Evolutionary conservation across 2,888 invertebrate genomes (phyloP).

Genomic region (Schizaphis graminum): DNA sequence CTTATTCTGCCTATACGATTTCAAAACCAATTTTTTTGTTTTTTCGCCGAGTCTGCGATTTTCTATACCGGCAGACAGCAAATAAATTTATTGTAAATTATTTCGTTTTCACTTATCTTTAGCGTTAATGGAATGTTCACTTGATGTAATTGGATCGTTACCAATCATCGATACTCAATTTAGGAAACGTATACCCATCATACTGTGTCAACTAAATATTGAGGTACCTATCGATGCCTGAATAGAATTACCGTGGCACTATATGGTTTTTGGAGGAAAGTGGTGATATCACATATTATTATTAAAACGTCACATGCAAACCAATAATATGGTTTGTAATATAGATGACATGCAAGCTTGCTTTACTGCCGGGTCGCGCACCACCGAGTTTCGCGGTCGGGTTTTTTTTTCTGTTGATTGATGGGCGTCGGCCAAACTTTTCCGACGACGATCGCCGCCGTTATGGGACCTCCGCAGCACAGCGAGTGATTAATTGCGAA

Average conservation of each 20-base stretch:
- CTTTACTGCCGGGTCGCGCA: not conserved
- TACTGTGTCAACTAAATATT: not conserved
- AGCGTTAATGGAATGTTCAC: not conserved
- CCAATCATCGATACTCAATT: not conserved
- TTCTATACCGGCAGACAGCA: not conserved
- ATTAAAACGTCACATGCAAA: not conserved
- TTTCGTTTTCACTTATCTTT: not conserved
- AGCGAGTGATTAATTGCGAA: conserved; percentile 54
- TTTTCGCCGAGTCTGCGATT: not conserved
- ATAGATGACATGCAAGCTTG: not conserved
- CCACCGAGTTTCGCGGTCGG: conserved; percentile 8
- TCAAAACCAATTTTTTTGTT: not conserved
- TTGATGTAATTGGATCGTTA: not conserved
- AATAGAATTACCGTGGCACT: not conserved
- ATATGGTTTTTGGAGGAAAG: not conserved
- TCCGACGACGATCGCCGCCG: conserved; percentile 40
- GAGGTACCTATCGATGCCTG: too few relatives aligned
- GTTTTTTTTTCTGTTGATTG: conserved; percentile 35
- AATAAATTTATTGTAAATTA: not conserved
- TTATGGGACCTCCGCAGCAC: not conserved
- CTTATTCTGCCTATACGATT: not conserved
- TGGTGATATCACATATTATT: not conserved
- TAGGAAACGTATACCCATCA: not conserved
- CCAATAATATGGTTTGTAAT: not conserved
- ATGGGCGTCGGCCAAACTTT: conserved; percentile 37